These are phyloP conservation scores for Netelia fuscicornis DNA, from an alignment of 2,888 invertebrate species.

Conservation along the genomic window DNA sequence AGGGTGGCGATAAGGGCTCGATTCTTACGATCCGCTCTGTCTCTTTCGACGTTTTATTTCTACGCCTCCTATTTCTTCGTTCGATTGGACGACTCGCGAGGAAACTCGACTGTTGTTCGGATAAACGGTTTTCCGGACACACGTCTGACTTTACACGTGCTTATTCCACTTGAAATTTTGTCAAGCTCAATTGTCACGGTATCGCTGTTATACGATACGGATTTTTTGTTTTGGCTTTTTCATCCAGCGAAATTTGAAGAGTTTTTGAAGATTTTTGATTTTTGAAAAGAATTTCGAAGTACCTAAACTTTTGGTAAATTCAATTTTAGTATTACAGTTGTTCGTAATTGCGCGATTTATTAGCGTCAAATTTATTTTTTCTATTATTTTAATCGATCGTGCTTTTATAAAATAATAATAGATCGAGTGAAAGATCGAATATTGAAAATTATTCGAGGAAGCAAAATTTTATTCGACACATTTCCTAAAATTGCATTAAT, in stretches of 20 bases:
- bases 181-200: not conserved
- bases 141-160: slow-evolving; percentile 15
- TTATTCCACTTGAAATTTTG: slow-evolving; percentile 13
- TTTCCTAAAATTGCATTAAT: not conserved
- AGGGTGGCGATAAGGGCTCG: slow-evolving; percentile 29
- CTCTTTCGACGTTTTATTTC: not conserved
- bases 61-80: slow-evolving; percentile 20
- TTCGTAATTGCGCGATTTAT: not conserved
- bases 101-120: slow-evolving; percentile 25
- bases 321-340: not conserved
- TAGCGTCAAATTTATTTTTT: not conserved
- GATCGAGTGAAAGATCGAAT: not conserved
- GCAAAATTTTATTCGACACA: not conserved
- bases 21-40: slow-evolving; percentile 19
- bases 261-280: too few species aligned
- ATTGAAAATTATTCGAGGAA: not conserved
- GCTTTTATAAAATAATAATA: not conserved
- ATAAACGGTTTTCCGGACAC: not conserved
- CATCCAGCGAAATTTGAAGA: not conserved
- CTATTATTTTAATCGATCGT: not conserved
- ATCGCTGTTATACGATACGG: not conserved
- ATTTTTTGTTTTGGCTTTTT: not conserved
- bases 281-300: not conserved
- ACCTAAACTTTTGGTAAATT: not conserved
- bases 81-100: slow-evolving; percentile 19